Evolutionary conservation across 1,140 invertebrate genomes (phyloP).

Genomic region (Helicoverpa zea): DNA sequence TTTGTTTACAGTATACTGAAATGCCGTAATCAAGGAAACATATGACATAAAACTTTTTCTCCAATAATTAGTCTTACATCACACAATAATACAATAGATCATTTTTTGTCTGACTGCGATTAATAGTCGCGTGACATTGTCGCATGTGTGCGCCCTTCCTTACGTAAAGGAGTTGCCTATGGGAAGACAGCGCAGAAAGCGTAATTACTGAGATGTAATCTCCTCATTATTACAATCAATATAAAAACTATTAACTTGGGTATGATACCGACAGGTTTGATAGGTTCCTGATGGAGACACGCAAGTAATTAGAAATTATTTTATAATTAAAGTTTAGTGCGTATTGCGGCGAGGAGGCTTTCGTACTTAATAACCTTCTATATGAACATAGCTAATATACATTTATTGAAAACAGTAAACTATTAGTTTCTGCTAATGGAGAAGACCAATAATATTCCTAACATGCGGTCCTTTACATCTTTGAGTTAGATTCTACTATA

Average conservation of each 20-base stretch:
- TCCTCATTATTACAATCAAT: slow-evolving; percentile 12
- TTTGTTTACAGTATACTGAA: neutral
- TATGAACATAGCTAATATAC: too few relatives aligned
- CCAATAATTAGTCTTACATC: neutral
- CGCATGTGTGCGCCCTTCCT: slow-evolving; percentile 22
- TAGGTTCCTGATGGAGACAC: neutral
- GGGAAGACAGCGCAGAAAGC: slow-evolving; percentile 21
- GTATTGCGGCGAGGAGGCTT: too few relatives aligned
- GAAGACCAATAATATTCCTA: too few relatives aligned
- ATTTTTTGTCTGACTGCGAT: neutral
- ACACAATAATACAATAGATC: neutral
- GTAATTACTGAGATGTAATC: slow-evolving; percentile 17
- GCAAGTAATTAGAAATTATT: too few relatives aligned
- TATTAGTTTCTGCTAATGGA: too few relatives aligned
- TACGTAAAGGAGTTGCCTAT: slow-evolving; percentile 25
- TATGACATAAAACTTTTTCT: neutral
- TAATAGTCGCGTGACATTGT: slow-evolving; percentile 24
- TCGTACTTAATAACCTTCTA: too few relatives aligned
- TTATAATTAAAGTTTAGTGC: too few relatives aligned
- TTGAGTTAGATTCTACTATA: too few relatives aligned
- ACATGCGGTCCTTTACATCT: too few relatives aligned
- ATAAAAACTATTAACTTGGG: slow-evolving; percentile 17
- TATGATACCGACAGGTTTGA: slow-evolving; percentile 4
- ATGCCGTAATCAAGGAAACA: slow-evolving; percentile 8
- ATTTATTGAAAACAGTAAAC: too few relatives aligned